A percentile compares a stretch with the other conserved stretches of the same genome.
Conservation (phyloP, 64 coral and sea anemone genomes). For the Porites lutea region DNA sequence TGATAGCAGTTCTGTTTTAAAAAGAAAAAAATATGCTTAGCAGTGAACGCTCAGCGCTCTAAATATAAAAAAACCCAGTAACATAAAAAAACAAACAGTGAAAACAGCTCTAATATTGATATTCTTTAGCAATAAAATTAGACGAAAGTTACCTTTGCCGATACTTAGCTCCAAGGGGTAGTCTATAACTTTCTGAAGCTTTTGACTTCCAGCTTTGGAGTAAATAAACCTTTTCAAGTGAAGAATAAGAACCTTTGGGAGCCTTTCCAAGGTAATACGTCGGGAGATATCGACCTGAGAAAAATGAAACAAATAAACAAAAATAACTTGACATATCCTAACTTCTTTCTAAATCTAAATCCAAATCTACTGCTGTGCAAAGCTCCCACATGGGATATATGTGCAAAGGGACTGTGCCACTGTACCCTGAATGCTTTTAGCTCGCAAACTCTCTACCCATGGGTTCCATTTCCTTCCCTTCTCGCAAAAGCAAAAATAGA, state of each 20-base stretch:
- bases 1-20: conserved; percentile 81
- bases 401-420: too few relatives aligned
- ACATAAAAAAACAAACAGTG: too few relatives aligned
- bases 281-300: conserved; percentile 84
- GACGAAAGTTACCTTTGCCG: conserved; percentile 69
- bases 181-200: conserved; percentile 81
- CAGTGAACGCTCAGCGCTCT: too few relatives aligned
- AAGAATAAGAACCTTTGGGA: conserved; percentile 85
- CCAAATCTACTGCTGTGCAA: background rate
- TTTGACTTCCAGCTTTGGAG: conserved; percentile 85
- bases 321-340: too few relatives aligned
- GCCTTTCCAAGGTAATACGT: conserved; percentile 73
- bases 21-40: too few relatives aligned
- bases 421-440: too few relatives aligned
- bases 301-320: background rate
- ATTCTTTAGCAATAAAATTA: background rate
- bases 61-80: too few relatives aligned
- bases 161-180: conserved; percentile 83
- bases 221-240: conserved; percentile 97
- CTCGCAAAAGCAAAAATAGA: too few relatives aligned
- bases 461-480: too few relatives aligned
- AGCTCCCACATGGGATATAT: background rate
- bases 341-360: background rate
- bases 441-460: too few relatives aligned
- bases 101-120: too few relatives aligned